Base-by-base conservation (phyloP, 1,140 invertebrate species). In the Stegodyphus dumicola region DNA sequence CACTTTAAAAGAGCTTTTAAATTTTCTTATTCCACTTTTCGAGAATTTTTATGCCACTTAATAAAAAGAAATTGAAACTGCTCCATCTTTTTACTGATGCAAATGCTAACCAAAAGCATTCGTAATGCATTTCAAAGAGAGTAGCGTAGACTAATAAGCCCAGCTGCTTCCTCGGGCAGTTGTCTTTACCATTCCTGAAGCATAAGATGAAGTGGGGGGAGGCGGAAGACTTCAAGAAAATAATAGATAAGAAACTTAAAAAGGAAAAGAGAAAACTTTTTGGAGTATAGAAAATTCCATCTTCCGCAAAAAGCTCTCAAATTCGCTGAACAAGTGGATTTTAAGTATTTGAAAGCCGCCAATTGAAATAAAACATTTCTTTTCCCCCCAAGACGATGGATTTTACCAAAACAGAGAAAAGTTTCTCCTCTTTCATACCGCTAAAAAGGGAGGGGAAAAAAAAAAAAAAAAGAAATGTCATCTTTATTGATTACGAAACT, bases 301-400 rank as follows among this genome's bases (percentile, higher is more conserved):
- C 66, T 71, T 51, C 52, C 11, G 52, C 54, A 60, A 67, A 83
- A 84, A 84, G 81, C 60, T 76, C 56, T 70, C 71, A 67, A 84
- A 76, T 77, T 84, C 64, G 81, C 81, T 76, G 71, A 75, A 84
- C 81, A 84, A 84, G 81, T 76, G 65, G 81, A 69, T 84, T 83
- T 83, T 83, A 83, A 83, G 79, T 83, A 83, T 83, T 84, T 75
- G 81, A 84, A 84, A 84, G 81, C 81, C 81, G 73, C 80, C 80
- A 83, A 65, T 65, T 83, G 80, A 83, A 83, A 74, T 83, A 83
- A 83, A 76, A 76, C 81, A 84, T 84, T 84, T 84, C 64, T 76
- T 60, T 84, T 84, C 9, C 49, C 48, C 53, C 33, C 53, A 53
- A 49, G 65, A 53, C 54, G 70, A 75, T 17, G 70, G 53, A 66